Evolutionary conservation across 2,797 vertebrate species (phyloP).

Genomic region (Falco novaeseelandiae): DNA sequence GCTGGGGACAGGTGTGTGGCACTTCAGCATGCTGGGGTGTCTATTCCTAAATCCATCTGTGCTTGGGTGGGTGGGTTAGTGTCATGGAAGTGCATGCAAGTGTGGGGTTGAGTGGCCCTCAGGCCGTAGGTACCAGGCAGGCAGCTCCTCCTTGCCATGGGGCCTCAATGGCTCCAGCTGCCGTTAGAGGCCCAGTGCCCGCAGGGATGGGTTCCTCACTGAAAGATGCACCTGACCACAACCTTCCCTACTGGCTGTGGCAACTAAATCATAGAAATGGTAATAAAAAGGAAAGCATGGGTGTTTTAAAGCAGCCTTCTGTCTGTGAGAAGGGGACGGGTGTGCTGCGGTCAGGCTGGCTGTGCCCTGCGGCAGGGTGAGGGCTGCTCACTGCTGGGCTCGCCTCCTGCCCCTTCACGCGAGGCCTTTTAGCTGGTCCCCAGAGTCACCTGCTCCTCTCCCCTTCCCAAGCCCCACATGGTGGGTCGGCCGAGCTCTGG

Average conservation of each 20-base stretch:
- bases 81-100: fast-evolving
- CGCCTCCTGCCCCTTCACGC: fast-evolving
- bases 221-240: not conserved
- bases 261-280: not conserved
- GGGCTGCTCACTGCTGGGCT: not conserved
- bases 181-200: not conserved
- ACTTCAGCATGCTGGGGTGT: fast-evolving
- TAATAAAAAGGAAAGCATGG: not conserved
- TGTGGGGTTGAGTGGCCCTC: fast-evolving
- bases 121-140: not conserved
- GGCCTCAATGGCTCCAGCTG: not conserved
- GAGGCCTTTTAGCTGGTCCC: not conserved
- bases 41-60: not conserved
- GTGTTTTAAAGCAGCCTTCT: not conserved
- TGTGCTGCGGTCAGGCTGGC: not conserved
- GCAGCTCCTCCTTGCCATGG: fast-evolving
- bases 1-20: not conserved
- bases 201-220: not conserved
- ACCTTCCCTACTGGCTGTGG: not conserved
- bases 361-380: not conserved
- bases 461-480: not conserved
- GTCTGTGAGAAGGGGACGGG: not conserved
- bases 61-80: not conserved
- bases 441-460: not conserved
- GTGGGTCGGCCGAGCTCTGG: not conserved